These are phyloP conservation scores for Rhabdophis nuchalis DNA, from an alignment of 2,797 vertebrate species.

Conservation along the genomic window DNA sequence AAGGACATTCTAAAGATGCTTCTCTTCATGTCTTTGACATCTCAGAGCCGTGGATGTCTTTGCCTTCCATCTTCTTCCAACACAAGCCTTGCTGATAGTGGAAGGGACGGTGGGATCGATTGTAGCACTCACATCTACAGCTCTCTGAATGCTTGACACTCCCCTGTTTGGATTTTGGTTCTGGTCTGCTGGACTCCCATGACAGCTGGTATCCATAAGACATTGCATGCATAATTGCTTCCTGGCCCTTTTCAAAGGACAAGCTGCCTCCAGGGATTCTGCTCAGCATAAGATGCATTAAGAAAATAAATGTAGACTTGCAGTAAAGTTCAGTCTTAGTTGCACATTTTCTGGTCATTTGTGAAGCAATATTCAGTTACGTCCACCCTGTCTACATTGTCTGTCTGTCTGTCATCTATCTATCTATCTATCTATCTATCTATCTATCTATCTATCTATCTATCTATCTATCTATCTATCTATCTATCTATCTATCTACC, in stretches of 20 bases:
- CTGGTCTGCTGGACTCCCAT: not conserved
- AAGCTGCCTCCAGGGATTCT: not conserved
- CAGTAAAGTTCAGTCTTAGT: not conserved
- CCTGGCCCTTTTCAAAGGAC: not conserved
- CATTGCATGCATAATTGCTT: not conserved
- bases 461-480: not conserved
- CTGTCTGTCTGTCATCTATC: not conserved
- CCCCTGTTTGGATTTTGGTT: not conserved
- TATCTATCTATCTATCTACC: not conserved
- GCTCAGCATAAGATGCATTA: not conserved
- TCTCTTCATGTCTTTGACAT: not conserved
- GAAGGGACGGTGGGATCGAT: not conserved
- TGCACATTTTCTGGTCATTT: not conserved
- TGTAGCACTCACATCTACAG: not conserved
- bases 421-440: too few species aligned
- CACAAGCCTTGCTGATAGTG: not conserved
- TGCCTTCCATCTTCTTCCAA: not conserved
- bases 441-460: too few species aligned
- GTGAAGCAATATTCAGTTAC: not conserved
- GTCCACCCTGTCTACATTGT: not conserved
- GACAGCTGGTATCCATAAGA: not conserved
- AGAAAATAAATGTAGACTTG: not conserved
- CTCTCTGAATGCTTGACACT: not conserved
- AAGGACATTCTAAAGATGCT: not conserved
- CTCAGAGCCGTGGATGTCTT: not conserved